Evolutionary conservation across 2,113 vertebrate genomes (phyloP).

Genomic region (Peromyscus leucopus): DNA sequence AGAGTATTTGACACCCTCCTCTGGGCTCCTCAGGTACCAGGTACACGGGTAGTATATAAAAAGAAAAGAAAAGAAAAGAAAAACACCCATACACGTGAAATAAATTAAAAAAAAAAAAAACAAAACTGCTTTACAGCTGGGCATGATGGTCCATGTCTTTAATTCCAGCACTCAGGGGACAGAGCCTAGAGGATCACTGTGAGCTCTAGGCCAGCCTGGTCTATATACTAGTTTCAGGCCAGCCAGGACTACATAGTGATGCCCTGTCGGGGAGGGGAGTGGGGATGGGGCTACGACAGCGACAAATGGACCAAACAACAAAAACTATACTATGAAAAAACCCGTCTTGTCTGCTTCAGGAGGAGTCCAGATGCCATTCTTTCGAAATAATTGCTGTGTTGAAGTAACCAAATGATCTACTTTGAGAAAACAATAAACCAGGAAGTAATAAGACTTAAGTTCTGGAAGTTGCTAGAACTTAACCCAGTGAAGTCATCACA

Average conservation of each 20-base stretch:
- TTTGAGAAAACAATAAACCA: slow-evolving; percentile 76
- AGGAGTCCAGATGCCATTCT: background rate
- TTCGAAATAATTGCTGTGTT: slow-evolving; percentile 72
- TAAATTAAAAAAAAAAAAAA: too few relatives aligned
- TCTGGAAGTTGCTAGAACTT: slow-evolving; percentile 74
- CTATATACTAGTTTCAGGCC: background rate
- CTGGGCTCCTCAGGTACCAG: background rate
- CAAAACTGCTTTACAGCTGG: too few relatives aligned
- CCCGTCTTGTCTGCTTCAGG: slow-evolving; percentile 56
- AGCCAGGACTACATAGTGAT: background rate
- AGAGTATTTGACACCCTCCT: background rate
- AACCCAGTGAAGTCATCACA: slow-evolving; percentile 50
- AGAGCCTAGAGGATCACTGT: background rate
- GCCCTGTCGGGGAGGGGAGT: background rate
- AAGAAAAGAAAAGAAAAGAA: background rate
- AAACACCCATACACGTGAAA: background rate
- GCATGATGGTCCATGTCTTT: background rate
- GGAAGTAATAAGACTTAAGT: slow-evolving; percentile 68
- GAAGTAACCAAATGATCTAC: slow-evolving; percentile 77
- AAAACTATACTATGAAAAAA: slow-evolving; percentile 1
- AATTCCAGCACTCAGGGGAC: background rate
- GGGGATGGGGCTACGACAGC: background rate
- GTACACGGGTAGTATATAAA: background rate
- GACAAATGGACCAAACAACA: background rate
- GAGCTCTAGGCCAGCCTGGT: background rate